phyloP scores from a whole-genome alignment of 2,888 invertebrate genomes.

The Acrobasis consociella region DNA sequence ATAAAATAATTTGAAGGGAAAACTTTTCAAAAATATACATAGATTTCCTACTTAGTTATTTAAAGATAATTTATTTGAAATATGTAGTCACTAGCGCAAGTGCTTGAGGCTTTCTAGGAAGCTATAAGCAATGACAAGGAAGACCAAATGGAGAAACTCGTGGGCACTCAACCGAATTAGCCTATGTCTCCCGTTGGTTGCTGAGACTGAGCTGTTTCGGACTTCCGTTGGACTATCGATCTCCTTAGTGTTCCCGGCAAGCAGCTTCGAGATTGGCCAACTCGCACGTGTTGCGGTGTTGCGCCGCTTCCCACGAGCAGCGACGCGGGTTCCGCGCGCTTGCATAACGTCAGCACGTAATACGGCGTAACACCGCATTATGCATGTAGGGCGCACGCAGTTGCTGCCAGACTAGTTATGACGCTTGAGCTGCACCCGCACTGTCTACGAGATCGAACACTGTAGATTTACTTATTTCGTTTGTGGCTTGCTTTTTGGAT shows the following conservation, averaged over 20 bases:
- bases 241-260: slow-evolving; percentile 14
- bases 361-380: slow-evolving; percentile 72
- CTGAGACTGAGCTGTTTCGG: no score
- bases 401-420: slow-evolving; percentile 6
- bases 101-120: no score
- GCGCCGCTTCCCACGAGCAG: slow-evolving; percentile 67
- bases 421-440: background rate
- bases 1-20: no score
- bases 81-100: no score
- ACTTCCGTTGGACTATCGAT: background rate
- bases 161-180: no score
- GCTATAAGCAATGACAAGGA: no score
- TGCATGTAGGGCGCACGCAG: slow-evolving; percentile 70
- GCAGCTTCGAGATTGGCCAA: slow-evolving; percentile 21
- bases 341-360: slow-evolving; percentile 76
- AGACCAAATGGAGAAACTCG: no score
- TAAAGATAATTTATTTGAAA: no score
- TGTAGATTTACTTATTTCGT: background rate
- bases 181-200: no score
- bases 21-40: no score
- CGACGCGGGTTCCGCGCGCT: slow-evolving; percentile 61
- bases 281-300: slow-evolving; percentile 57
- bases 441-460: background rate
- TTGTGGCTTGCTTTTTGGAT: background rate
- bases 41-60: no score